phyloP scores from a whole-genome alignment of 35 echinoderm and acorn worm species.

The Patiria miniata region DNA sequence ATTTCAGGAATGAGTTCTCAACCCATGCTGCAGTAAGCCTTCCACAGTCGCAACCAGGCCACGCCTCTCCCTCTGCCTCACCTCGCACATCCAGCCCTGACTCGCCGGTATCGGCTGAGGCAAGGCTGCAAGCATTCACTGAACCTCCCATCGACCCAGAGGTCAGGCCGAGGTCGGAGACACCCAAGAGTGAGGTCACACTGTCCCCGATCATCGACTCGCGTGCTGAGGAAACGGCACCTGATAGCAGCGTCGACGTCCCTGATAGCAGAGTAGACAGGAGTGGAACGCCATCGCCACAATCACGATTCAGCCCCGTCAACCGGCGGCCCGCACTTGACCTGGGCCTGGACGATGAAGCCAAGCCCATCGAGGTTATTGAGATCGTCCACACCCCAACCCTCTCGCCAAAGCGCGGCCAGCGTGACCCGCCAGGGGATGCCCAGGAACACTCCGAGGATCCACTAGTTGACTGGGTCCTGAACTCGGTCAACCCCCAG shows the following conservation, averaged over 20 bases:
- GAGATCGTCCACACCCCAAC: slow-evolving; percentile 17
- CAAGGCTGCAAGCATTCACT: not conserved
- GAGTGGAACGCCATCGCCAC: not conserved
- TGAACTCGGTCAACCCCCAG: slow-evolving; percentile 54
- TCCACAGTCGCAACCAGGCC: not conserved
- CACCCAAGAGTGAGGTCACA: not conserved
- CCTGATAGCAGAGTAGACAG: not conserved
- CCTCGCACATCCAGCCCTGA: not conserved
- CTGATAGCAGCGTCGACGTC: not conserved
- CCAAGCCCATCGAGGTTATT: not conserved
- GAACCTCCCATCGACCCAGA: not conserved
- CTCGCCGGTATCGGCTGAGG: not conserved
- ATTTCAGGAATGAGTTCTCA: not conserved
- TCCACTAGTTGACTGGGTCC: slow-evolving; percentile 64
- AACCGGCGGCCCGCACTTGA: not conserved
- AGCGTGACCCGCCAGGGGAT: not conserved
- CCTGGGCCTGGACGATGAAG: slow-evolving; percentile 16
- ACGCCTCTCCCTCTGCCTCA: not conserved
- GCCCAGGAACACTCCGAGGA: slow-evolving; percentile 33
- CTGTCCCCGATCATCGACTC: not conserved
- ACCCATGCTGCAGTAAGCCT: not conserved
- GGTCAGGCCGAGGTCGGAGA: not conserved
- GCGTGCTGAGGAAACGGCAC: not conserved
- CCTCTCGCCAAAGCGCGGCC: not conserved
- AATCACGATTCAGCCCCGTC: not conserved